These are phyloP conservation scores for Tyria jacobaeae DNA, from an alignment of 2,888 invertebrate species.

Conservation along the genomic window DNA sequence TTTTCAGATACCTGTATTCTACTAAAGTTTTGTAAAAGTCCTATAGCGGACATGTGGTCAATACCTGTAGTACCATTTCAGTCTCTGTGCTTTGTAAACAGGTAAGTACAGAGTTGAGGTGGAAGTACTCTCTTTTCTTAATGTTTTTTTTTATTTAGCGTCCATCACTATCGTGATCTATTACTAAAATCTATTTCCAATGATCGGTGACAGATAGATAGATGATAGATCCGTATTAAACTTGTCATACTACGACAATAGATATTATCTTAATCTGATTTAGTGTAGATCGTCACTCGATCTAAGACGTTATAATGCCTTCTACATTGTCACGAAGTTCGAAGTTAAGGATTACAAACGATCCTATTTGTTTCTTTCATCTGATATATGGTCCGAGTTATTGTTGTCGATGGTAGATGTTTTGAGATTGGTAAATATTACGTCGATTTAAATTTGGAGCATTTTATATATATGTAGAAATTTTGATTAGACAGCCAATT, in stretches of 20 bases:
- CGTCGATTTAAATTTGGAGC: background rate
- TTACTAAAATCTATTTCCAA: too few species aligned
- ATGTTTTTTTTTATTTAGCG: too few species aligned
- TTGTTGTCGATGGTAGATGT: background rate
- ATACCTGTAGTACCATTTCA: too few species aligned
- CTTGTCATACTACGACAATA: constrained; percentile 22
- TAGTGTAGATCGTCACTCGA: constrained; percentile 15
- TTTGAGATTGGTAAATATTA: background rate
- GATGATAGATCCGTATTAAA: constrained; percentile 14
- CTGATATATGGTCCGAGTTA: constrained; percentile 4
- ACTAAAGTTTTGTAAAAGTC: background rate
- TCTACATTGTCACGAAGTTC: constrained; percentile 17
- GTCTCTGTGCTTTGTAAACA: too few species aligned
- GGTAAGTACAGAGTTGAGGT: too few species aligned
- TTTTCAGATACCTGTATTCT: background rate
- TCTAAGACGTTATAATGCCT: constrained; percentile 5
- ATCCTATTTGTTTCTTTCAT: constrained; percentile 19
- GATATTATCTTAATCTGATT: constrained; percentile 37
- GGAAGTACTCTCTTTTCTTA: too few species aligned
- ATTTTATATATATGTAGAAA: too few species aligned
- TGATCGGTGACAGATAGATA: constrained; percentile 7
- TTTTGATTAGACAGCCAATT: too few species aligned
- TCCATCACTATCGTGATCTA: too few species aligned
- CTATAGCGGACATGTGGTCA: background rate
- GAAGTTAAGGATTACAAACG: constrained; percentile 19